Conservation (phyloP, 1,140 invertebrate genomes). For the Drosophila lowei region DNA sequence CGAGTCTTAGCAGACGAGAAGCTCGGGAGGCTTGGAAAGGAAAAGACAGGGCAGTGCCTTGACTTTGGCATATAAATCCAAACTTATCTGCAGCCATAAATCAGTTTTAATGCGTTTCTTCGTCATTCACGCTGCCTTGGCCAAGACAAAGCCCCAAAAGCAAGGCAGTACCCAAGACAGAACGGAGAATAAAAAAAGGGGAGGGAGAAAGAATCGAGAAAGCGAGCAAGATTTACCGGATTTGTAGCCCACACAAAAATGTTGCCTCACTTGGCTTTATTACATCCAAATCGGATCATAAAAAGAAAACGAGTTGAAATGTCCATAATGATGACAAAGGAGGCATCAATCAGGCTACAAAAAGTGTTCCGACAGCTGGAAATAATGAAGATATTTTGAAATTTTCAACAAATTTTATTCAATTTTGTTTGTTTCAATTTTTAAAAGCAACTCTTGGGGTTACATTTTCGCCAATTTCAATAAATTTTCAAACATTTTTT, state of each 20-base stretch:
- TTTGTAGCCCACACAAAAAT: constrained; percentile 29
- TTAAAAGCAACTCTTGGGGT: no score
- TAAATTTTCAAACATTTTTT: no score
- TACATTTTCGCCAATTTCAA: no score
- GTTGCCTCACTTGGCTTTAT: constrained; percentile 34
- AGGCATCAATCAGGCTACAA: constrained; percentile 15
- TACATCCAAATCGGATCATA: constrained; percentile 44
- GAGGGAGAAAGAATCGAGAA: not conserved
- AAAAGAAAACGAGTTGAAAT: constrained; percentile 47
- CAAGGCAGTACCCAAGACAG: not conserved
- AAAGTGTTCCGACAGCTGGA: constrained; percentile 1
- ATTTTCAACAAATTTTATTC: no score
- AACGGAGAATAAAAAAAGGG: not conserved
- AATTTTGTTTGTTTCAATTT: no score
- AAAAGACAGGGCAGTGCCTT: constrained; percentile 3
- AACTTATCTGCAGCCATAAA: constrained; percentile 76
- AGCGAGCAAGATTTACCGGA: constrained; percentile 25
- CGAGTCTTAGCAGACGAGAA: constrained; percentile 28
- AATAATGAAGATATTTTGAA: no score
- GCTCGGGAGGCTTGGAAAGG: not conserved
- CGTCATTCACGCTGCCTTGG: constrained; percentile 34
- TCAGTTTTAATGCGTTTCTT: constrained; percentile 75
- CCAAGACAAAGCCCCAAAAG: constrained; percentile 33
- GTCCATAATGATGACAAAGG: constrained; percentile 26
- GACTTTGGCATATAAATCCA: constrained; percentile 67